Evolutionary conservation across 1,140 invertebrate species (phyloP).

Genomic region (Solenopsis fugax): DNA sequence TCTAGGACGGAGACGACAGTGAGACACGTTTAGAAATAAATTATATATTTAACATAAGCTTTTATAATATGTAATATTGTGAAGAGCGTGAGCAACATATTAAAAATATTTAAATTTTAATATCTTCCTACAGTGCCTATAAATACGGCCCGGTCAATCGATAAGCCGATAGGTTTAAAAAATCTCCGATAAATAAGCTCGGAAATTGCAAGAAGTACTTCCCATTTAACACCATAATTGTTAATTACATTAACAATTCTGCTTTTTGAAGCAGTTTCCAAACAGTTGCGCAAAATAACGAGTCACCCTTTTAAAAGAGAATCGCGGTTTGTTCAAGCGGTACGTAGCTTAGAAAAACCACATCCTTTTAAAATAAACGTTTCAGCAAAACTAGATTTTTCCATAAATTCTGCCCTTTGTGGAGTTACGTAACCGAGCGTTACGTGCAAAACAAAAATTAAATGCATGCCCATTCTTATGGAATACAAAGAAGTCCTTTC

Average conservation of each 20-base stretch:
- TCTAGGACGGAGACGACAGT: neutral
- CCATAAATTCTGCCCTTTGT: slow-evolving; percentile 41
- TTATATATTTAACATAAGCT: slow-evolving; percentile 4
- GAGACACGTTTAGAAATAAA: slow-evolving; percentile 23
- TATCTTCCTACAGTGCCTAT: neutral
- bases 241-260: slow-evolving; percentile 3
- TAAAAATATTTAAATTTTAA: slow-evolving; percentile 20
- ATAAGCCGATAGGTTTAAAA: neutral
- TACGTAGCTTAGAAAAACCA: slow-evolving; percentile 25
- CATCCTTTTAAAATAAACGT: slow-evolving; percentile 29
- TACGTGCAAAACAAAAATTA: slow-evolving; percentile 48
- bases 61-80: neutral
- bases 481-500: neutral
- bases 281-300: neutral
- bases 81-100: neutral
- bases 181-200: slow-evolving; percentile 19
- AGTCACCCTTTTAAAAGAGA: neutral
- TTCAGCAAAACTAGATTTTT: slow-evolving; percentile 24
- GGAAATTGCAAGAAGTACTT: neutral
- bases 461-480: slow-evolving; percentile 15
- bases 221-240: neutral
- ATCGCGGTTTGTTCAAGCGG: neutral
- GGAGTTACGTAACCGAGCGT: slow-evolving; percentile 2
- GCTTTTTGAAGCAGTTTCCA: neutral
- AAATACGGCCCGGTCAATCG: neutral